phyloP scores from a whole-genome alignment of 2,888 invertebrate species.

The Petrophora chlorosata region DNA sequence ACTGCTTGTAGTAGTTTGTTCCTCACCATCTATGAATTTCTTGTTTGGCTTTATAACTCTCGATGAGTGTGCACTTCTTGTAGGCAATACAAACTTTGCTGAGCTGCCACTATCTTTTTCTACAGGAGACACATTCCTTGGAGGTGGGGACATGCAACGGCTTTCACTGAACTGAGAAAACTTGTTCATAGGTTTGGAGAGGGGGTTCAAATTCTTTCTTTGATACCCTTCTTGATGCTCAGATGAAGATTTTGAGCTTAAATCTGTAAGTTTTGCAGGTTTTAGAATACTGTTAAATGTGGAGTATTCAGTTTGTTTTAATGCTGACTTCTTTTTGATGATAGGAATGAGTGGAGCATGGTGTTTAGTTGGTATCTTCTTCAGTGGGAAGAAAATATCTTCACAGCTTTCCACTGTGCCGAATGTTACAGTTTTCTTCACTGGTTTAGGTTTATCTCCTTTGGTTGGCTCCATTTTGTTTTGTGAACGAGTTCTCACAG shows the following conservation, averaged over 20 bases:
- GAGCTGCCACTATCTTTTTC: conserved; percentile 63
- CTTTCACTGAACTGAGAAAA: conserved; percentile 76
- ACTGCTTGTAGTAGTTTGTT: conserved; percentile 62
- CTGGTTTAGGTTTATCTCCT: conserved; percentile 74
- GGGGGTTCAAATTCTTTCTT: conserved; percentile 74
- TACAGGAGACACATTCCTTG: conserved; percentile 66
- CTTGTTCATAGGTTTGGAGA: conserved; percentile 76
- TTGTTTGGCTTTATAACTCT: conserved; percentile 95
- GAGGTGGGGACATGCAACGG: conserved; percentile 76
- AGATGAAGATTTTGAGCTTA: conserved; percentile 82
- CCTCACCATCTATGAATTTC: conserved; percentile 89
- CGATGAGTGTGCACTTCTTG: conserved; percentile 92
- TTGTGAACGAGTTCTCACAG: conserved; percentile 76
- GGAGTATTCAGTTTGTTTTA: conserved; percentile 82
- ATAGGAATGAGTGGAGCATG: conserved; percentile 85
- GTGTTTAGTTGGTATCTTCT: conserved; percentile 83
- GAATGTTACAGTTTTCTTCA: conserved; percentile 86
- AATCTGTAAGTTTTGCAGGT: conserved; percentile 85
- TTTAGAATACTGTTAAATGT: conserved; percentile 84
- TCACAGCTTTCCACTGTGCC: conserved; percentile 86
- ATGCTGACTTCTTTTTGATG: conserved; percentile 85
- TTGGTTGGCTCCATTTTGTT: conserved; percentile 79
- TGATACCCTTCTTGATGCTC: conserved; percentile 78
- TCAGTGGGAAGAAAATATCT: conserved; percentile 82
- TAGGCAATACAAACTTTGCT: conserved; percentile 89